phyloP scores from a whole-genome alignment of 2,888 invertebrate species.

The Scaptomyza reducta region DNA sequence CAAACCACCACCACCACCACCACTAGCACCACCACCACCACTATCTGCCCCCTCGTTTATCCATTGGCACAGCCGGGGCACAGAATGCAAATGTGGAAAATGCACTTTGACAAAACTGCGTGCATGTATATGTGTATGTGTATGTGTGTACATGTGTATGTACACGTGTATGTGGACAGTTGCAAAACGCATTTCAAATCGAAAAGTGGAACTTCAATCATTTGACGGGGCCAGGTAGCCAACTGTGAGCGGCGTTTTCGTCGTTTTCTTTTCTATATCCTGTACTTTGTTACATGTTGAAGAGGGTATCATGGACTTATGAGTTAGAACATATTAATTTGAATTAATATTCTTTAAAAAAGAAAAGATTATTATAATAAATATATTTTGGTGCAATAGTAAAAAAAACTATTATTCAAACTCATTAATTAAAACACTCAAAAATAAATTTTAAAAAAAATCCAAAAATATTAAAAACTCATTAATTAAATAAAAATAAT shows the following conservation, averaged over 20 bases:
- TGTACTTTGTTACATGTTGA: background rate
- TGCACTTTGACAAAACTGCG: conserved; percentile 66
- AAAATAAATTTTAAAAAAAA: too few species aligned
- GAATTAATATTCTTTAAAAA: background rate
- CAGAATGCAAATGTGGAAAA: conserved; percentile 56
- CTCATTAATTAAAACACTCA: too few species aligned
- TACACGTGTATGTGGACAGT: conserved; percentile 39
- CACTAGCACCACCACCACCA: background rate
- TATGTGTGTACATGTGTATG: conserved; percentile 2
- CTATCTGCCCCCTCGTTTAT: conserved; percentile 1
- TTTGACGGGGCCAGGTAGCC: conserved; percentile 65
- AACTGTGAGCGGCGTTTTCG: conserved; percentile 21
- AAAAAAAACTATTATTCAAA: too few species aligned
- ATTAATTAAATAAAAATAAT: too few species aligned
- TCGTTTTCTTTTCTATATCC: conserved; percentile 23
- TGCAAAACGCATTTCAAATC: conserved; percentile 76
- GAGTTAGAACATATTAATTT: background rate
- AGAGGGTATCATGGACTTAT: too few species aligned
- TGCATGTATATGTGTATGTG: conserved; percentile 12
- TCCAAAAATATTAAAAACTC: too few species aligned
- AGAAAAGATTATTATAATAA: too few species aligned
- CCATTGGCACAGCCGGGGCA: conserved; percentile 17
- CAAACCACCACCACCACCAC: background rate
- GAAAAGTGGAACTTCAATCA: conserved; percentile 77
- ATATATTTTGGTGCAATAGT: too few species aligned